phyloP scores from a whole-genome alignment of 1,140 invertebrate species.

The Aleiodes sp. region DNA sequence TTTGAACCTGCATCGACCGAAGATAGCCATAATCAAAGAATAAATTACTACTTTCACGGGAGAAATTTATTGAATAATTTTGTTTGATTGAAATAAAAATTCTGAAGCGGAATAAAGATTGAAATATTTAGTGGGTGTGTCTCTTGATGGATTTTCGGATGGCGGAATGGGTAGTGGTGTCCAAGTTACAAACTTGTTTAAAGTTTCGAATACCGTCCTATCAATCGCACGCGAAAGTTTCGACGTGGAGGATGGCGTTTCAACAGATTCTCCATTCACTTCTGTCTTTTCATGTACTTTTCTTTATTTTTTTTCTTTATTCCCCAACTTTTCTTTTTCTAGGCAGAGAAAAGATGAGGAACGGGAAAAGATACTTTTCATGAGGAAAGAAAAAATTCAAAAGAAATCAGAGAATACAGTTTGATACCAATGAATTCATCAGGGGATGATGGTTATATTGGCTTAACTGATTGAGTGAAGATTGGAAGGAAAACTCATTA shows the following conservation, averaged over 20 bases:
- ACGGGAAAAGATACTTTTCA: constrained; percentile 10
- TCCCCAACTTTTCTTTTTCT: constrained; percentile 4
- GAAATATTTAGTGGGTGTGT: neutral
- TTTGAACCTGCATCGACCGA: too few species aligned
- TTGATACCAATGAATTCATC: too few species aligned
- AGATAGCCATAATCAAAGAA: too few species aligned
- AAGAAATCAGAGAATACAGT: too few species aligned
- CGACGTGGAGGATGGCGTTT: neutral
- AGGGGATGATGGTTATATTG: too few species aligned
- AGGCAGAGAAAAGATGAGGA: constrained; percentile 2
- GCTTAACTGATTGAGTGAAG: too few species aligned
- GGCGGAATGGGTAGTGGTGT: neutral
- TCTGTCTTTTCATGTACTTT: constrained; percentile 7
- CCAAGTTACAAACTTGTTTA: constrained; percentile 42
- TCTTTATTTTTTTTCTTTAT: constrained; percentile 19
- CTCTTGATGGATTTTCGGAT: neutral
- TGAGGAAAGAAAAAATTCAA: too few species aligned
- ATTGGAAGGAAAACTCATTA: too few species aligned
- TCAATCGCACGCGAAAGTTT: constrained; percentile 45
- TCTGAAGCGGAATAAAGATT: constrained; percentile 37
- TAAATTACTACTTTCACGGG: too few species aligned
- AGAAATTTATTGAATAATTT: too few species aligned
- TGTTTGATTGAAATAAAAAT: too few species aligned
- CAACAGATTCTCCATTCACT: constrained; percentile 25
- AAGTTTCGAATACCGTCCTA: constrained; percentile 45